phyloP scores from a whole-genome alignment of 2,113 vertebrate species.

The Vidua chalybeata region DNA sequence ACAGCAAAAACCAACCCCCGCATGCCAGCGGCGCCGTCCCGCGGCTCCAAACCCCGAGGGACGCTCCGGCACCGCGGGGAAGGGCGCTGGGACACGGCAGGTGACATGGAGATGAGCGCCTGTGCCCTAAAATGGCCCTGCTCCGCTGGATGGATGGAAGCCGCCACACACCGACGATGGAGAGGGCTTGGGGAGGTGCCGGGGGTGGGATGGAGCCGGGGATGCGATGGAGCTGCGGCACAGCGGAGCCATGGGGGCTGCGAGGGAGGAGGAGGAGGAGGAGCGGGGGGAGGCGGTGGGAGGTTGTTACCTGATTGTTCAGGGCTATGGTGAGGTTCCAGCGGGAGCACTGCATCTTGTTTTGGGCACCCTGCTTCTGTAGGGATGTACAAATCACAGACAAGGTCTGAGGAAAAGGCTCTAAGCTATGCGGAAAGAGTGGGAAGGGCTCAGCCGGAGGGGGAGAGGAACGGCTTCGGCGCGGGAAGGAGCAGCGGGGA shows the following conservation, averaged over 20 bases:
- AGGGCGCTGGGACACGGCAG: background rate
- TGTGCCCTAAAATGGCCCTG: background rate
- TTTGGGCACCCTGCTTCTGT: slow-evolving; percentile 70
- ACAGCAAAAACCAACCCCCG: background rate
- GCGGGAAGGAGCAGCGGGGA: background rate
- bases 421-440: background rate
- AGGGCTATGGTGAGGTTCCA: slow-evolving; percentile 71
- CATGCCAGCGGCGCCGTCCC: background rate
- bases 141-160: background rate
- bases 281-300: slow-evolving; percentile 1
- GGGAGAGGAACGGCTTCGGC: background rate
- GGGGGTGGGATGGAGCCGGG: slow-evolving; percentile 22
- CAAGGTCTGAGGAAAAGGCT: slow-evolving; percentile 55
- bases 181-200: background rate
- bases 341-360: slow-evolving; percentile 68
- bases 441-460: background rate
- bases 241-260: background rate
- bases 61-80: background rate
- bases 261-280: background rate
- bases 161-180: background rate
- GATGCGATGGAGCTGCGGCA: slow-evolving; percentile 34
- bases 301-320: slow-evolving; percentile 68
- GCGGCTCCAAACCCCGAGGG: background rate
- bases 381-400: slow-evolving; percentile 67
- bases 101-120: slow-evolving; percentile 24